A percentile compares a stretch with the other conserved stretches of the same genome.
These are phyloP conservation scores for Corapipo altera DNA, from an alignment of 2,113 vertebrate species.

Conservation along the genomic window DNA sequence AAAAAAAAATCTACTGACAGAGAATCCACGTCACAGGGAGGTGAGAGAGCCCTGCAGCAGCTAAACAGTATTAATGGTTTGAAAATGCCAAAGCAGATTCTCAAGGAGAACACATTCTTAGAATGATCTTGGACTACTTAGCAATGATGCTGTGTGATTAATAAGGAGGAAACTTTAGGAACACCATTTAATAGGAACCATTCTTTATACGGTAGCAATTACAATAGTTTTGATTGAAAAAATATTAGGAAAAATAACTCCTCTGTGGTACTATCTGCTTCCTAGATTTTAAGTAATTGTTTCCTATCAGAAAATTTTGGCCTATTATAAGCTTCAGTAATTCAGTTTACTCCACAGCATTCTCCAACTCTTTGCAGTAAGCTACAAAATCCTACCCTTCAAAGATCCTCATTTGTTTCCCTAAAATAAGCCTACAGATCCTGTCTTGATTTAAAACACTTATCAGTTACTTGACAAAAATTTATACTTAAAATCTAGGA, in stretches of 20 bases:
- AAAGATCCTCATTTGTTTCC: neutral
- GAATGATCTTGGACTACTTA: neutral
- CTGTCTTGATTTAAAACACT: neutral
- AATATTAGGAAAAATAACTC: slow-evolving; percentile 14
- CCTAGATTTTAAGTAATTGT: neutral
- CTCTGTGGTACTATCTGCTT: neutral
- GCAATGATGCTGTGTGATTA: neutral
- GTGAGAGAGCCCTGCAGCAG: neutral
- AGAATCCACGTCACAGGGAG: neutral
- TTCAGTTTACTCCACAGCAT: neutral
- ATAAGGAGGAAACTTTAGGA: neutral
- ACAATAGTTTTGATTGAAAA: neutral
- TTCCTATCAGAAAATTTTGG: neutral
- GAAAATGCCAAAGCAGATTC: neutral
- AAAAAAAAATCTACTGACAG: neutral
- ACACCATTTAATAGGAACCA: neutral
- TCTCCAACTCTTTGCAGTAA: neutral
- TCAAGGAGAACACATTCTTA: neutral
- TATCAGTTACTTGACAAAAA: neutral
- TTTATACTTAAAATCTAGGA: neutral
- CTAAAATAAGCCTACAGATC: neutral
- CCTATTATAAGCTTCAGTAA: neutral
- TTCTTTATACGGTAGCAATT: neutral
- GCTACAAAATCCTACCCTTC: neutral
- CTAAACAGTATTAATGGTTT: neutral